Evolutionary conservation across 92 coral and sea anemone species (phyloP).

Genomic region (Muricea muricata): DNA sequence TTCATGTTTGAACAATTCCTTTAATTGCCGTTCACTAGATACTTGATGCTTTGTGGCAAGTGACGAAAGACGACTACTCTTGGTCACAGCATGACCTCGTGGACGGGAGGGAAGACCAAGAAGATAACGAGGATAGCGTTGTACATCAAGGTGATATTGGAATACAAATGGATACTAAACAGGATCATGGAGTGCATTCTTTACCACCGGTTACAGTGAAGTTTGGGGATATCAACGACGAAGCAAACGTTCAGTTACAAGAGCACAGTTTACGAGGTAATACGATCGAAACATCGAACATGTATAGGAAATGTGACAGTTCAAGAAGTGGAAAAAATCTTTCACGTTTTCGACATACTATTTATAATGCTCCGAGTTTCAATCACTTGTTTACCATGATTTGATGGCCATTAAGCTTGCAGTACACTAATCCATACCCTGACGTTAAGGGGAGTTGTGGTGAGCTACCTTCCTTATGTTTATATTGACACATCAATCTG

Average conservation of each 20-base stretch:
- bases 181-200: neutral
- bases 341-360: too few relatives aligned
- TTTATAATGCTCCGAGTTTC: too few relatives aligned
- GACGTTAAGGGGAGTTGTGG: too few relatives aligned
- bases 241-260: neutral
- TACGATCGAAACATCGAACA: neutral
- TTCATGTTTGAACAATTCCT: neutral
- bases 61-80: slow-evolving; percentile 10
- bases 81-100: slow-evolving; percentile 21
- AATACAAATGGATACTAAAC: neutral
- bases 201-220: neutral
- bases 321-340: too few relatives aligned
- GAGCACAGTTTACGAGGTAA: neutral
- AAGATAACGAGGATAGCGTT: neutral
- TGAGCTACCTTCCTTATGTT: too few relatives aligned
- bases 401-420: too few relatives aligned
- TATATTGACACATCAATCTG: too few relatives aligned
- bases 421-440: too few relatives aligned
- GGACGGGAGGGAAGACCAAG: neutral
- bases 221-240: neutral
- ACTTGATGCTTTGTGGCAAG: slow-evolving; percentile 39
- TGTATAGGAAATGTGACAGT: too few relatives aligned
- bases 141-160: slow-evolving; percentile 1
- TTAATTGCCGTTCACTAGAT: neutral
- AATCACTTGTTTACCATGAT: too few relatives aligned